Evolutionary conservation across 2,888 invertebrate species (phyloP).

Genomic region (Drosophila neoperkinsi): DNA sequence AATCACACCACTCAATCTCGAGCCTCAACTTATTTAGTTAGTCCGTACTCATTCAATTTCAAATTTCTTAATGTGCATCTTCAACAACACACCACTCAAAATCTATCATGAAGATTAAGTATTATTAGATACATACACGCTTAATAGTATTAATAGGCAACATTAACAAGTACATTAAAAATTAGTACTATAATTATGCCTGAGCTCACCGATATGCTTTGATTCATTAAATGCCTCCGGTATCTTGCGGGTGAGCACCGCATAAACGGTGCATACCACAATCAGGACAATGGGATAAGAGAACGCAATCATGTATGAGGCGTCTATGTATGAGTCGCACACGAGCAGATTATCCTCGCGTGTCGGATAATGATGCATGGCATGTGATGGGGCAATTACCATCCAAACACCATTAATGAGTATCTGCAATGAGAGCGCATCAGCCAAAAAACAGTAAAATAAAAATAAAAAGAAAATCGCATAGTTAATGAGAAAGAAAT

Average conservation of each 20-base stretch:
- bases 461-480: neutral
- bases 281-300: conserved; percentile 96
- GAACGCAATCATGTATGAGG: conserved; percentile 97
- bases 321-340: conserved; percentile 96
- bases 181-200: conserved; percentile 12
- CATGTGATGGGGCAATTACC: conserved; percentile 94
- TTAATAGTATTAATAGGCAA: neutral
- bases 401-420: conserved; percentile 97
- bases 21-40: neutral
- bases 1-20: neutral
- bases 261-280: conserved; percentile 97
- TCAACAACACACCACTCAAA: neutral
- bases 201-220: conserved; percentile 94
- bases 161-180: conserved; percentile 11
- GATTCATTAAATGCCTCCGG: conserved; percentile 99
- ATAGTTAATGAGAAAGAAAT: neutral
- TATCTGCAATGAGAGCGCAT: conserved; percentile 86
- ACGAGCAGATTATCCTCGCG: conserved; percentile 96
- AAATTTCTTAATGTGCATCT: neutral
- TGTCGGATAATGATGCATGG: conserved; percentile 95
- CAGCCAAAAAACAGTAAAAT: neutral
- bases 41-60: neutral
- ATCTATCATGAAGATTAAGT: neutral
- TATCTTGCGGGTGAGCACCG: conserved; percentile 97
- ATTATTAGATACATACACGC: neutral